Evolutionary conservation across 2,797 vertebrate species (phyloP).

Genomic region (Pseudomugil gertrudae): DNA sequence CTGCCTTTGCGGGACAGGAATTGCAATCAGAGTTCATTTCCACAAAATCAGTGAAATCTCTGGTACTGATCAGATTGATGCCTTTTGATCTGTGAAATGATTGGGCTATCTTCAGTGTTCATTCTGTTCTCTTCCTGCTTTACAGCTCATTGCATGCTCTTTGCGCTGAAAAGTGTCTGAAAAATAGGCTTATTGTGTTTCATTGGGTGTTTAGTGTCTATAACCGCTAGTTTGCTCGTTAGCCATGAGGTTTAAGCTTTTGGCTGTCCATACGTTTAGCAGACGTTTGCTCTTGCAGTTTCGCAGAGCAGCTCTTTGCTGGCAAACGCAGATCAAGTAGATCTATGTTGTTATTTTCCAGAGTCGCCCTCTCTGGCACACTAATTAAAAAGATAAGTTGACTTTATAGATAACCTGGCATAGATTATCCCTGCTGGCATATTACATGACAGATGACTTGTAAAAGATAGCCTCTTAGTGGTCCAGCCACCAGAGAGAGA

Average conservation of each 20-base stretch:
- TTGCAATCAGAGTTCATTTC: constrained; percentile 57
- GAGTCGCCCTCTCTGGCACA: constrained; percentile 51
- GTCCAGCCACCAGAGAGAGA: constrained; percentile 63
- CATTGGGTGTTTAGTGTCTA: constrained; percentile 37
- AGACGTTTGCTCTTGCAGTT: constrained; percentile 45
- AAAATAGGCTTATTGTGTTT: constrained; percentile 43
- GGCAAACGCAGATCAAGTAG: constrained; percentile 55
- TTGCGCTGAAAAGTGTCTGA: constrained; percentile 29
- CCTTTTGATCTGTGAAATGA: constrained; percentile 58
- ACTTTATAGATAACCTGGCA: constrained; percentile 72
- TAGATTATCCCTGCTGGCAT: constrained; percentile 64
- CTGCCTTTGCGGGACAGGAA: constrained; percentile 55
- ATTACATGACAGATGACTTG: constrained; percentile 67
- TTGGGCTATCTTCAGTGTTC: constrained; percentile 17
- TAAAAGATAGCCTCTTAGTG: constrained; percentile 66
- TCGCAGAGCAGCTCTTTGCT: constrained; percentile 29
- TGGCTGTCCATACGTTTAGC: constrained; percentile 35
- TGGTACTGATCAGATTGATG: constrained; percentile 39
- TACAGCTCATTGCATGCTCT: constrained; percentile 12
- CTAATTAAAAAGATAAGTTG: constrained; percentile 74
- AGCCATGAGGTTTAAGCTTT: constrained; percentile 31
- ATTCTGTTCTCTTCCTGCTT: constrained; percentile 35
- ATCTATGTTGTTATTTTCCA: constrained; percentile 64
- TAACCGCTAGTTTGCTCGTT: constrained; percentile 39
- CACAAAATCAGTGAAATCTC: constrained; percentile 47